Base-by-base conservation (phyloP, 1,140 invertebrate species). In the Nephila pilipes region DNA sequence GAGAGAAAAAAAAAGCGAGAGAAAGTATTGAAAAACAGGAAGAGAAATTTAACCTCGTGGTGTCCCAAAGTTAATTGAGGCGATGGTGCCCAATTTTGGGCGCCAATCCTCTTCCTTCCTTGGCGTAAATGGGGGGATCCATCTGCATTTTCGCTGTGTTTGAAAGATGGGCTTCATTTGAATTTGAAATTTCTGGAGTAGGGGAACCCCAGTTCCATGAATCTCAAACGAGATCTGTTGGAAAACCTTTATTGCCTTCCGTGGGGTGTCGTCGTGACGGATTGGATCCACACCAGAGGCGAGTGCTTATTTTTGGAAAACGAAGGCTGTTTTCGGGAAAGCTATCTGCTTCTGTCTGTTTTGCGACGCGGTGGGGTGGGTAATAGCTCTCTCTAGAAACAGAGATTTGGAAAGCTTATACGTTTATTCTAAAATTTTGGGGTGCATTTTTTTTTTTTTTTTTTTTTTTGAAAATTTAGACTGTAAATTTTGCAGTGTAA, bases 101-200 rank as follows among this genome's bases (percentile, higher is more conserved):
- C 29, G 14, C 65, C 25, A 29, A 20, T 25, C 65, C 4, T 29
- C 14, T 12, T 65, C 25, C n/a, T 12, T 14, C 25, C 1, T n/a
- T 25, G n/a, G n/a, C 22, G 63, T 16, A 29, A 36, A 29, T 16
- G 5, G 65, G 25, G 63, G 29, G 29, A 75, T 75, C 65, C 65
- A 75, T 75, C 65, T 75, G 65, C 65, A 75, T 75, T 32, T 75
- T 32, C 63, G 58, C 22, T 65, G 63, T 65, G 63, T 75, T 75
- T 75, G 65, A 75, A 32, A 75, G 65, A 75, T 75, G 65, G 65
- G 25, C 29, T 32, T 75, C 65, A 75, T 75, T 75, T 75, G 65
- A 75, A 75, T 75, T 75, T 75, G 65, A 75, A 75, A 75, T 75
- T 75, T 75, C 18, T 36, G 65, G 25, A 36, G 65, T 16, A 10